Conservation (phyloP, 2,888 invertebrate species). For the Melieria picta region DNA sequence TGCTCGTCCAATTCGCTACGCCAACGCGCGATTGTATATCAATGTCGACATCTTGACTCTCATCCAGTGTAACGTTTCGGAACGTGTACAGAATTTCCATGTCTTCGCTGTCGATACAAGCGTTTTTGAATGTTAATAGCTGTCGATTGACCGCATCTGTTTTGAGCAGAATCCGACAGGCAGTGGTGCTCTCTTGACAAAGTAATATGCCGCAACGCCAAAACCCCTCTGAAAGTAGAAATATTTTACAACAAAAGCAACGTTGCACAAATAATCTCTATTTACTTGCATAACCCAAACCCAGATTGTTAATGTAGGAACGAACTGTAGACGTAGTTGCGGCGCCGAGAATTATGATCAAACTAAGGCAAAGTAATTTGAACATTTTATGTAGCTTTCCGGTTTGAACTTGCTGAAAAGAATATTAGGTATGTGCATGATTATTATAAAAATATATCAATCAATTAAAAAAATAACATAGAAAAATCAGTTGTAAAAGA, state of each 20-base stretch:
- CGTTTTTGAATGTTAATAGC: conserved; percentile 1
- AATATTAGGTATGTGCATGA: no score
- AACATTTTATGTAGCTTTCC: no score
- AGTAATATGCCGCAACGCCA: conserved; percentile 12
- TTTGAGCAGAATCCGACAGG: conserved; percentile 1
- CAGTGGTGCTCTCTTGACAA: background rate
- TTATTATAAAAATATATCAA: no score
- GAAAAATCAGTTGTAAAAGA: no score
- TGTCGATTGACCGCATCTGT: background rate
- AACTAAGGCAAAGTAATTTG: no score
- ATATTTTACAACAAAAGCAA: background rate
- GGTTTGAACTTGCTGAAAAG: no score
- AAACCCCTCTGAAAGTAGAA: background rate
- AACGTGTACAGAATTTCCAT: background rate
- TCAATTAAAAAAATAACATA: no score
- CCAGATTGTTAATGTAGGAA: no score
- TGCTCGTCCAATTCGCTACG: background rate
- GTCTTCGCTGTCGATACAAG: background rate
- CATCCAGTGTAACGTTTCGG: background rate
- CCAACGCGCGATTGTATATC: conserved; percentile 9
- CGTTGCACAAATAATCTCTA: no score
- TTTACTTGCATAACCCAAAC: no score
- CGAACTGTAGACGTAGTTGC: no score
- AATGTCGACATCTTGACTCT: background rate
- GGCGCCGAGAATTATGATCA: no score